Percentiles rank a stretch among this genome's conserved stretches.
phyloP scores from a whole-genome alignment of 2,797 vertebrate species.

The Fistularia tabacaria region DNA sequence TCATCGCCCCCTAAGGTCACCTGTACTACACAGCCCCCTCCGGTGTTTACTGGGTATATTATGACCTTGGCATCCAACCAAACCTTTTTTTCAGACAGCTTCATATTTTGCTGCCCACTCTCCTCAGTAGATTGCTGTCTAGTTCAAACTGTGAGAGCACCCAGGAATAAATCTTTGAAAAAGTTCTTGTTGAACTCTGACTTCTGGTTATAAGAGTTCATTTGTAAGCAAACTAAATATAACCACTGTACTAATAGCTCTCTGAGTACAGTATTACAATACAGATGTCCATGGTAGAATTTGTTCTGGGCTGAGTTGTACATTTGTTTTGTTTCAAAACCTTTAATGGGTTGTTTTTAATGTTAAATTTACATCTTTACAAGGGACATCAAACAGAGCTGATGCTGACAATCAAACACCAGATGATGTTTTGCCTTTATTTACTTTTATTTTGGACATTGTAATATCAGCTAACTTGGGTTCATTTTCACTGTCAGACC shows the following conservation, averaged over 20 bases:
- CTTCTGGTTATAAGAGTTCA: constrained; percentile 9
- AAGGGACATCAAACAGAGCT: too few relatives aligned
- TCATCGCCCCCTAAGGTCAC: constrained; percentile 20
- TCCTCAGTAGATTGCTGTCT: constrained; percentile 3
- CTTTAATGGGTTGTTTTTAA: too few relatives aligned
- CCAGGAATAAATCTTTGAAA: not conserved
- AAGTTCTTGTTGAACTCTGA: constrained; percentile 3
- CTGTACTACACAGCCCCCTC: not conserved
- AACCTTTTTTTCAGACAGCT: too few relatives aligned
- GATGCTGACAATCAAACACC: too few relatives aligned
- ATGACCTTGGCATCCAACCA: constrained; percentile 7
- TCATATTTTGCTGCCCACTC: not conserved
- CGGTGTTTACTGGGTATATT: constrained; percentile 6
- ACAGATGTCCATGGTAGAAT: too few relatives aligned
- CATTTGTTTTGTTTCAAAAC: too few relatives aligned
- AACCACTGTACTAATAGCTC: not conserved
- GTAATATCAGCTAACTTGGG: too few relatives aligned
- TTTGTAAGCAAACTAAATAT: not conserved
- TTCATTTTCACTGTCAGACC: constrained; percentile 2
- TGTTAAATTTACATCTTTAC: too few relatives aligned
- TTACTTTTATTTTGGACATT: too few relatives aligned
- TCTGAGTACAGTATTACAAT: too few relatives aligned
- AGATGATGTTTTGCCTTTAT: too few relatives aligned
- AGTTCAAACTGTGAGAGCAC: not conserved
- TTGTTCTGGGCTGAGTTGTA: too few relatives aligned